phyloP scores from a whole-genome alignment of 1,140 invertebrate species.

The Anoplophora glabripennis region DNA sequence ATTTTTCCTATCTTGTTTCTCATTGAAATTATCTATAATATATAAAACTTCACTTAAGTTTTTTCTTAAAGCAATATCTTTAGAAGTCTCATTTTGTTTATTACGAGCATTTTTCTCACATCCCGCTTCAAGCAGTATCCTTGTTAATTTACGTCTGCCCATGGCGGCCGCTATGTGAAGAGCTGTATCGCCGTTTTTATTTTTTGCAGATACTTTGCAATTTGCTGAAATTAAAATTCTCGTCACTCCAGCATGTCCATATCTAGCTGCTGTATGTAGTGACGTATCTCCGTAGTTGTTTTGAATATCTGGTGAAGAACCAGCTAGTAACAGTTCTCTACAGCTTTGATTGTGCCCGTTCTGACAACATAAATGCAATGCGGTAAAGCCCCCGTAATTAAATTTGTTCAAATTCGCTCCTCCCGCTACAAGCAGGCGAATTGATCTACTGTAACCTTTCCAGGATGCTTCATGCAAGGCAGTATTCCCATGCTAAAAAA shows the following conservation, averaged over 20 bases:
- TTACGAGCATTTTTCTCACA: conserved; percentile 78
- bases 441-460: conserved; percentile 87
- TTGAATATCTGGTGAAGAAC: conserved; percentile 82
- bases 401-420: conserved; percentile 69
- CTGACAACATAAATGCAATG: conserved; percentile 92
- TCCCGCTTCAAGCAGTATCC: conserved; percentile 84
- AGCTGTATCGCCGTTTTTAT: conserved; percentile 94
- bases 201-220: conserved; percentile 83
- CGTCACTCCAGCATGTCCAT: conserved; percentile 93
- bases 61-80: conserved; percentile 87
- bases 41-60: conserved; percentile 53
- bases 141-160: conserved; percentile 86
- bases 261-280: conserved; percentile 90
- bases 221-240: conserved; percentile 89
- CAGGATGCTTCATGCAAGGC: conserved; percentile 91
- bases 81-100: conserved; percentile 88
- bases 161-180: conserved; percentile 92
- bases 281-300: conserved; percentile 97
- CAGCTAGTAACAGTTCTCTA: conserved; percentile 80
- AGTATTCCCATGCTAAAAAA: conserved; percentile 86
- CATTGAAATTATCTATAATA: conserved; percentile 47
- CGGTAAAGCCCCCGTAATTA: conserved; percentile 86
- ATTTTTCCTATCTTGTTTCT: too few species aligned
- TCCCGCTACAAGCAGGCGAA: conserved; percentile 71
- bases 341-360: conserved; percentile 96